Percentiles rank a stretch among this genome's conserved stretches.
phyloP scores from a whole-genome alignment of 2,888 invertebrate species.

The Copidosoma aretas region DNA sequence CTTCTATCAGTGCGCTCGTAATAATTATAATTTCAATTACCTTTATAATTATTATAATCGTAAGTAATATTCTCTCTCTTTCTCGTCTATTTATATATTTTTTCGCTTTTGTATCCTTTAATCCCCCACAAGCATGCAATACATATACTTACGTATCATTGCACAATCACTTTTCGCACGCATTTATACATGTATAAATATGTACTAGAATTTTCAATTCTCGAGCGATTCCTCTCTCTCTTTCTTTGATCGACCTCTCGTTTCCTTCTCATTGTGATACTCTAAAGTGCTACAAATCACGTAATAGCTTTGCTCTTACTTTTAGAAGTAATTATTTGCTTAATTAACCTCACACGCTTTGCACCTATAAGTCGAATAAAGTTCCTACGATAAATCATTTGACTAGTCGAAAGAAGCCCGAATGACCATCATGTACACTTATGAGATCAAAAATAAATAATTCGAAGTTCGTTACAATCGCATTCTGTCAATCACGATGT shows the following conservation, averaged over 20 bases:
- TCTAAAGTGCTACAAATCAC: conserved; percentile 3
- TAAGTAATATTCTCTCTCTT: not conserved
- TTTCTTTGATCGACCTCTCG: not conserved
- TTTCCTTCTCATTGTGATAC: conserved; percentile 3
- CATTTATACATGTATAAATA: conserved; percentile 51
- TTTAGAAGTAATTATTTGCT: conserved; percentile 1
- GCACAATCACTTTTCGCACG: conserved; percentile 13
- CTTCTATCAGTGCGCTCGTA: conserved; percentile 19
- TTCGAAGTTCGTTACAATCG: conserved; percentile 24
- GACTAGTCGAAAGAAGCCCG: not conserved
- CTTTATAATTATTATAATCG: conserved; percentile 21
- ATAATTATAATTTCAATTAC: conserved; percentile 11
- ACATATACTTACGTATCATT: not conserved
- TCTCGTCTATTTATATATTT: conserved; percentile 21
- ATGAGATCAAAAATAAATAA: conserved; percentile 27
- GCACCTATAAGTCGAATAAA: no score
- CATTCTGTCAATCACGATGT: conserved; percentile 36
- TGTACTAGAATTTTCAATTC: conserved; percentile 54
- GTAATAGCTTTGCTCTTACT: conserved; percentile 7
- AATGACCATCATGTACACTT: not conserved
- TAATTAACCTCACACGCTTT: not conserved
- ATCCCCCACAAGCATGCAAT: not conserved
- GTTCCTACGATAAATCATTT: not conserved
- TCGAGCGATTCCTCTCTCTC: conserved; percentile 49
- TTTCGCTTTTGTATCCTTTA: conserved; percentile 2